Percentiles rank a stretch among this genome's conserved stretches.
These are phyloP conservation scores for Carabus problematicus DNA, from an alignment of 2,888 invertebrate genomes.

Conservation along the genomic window DNA sequence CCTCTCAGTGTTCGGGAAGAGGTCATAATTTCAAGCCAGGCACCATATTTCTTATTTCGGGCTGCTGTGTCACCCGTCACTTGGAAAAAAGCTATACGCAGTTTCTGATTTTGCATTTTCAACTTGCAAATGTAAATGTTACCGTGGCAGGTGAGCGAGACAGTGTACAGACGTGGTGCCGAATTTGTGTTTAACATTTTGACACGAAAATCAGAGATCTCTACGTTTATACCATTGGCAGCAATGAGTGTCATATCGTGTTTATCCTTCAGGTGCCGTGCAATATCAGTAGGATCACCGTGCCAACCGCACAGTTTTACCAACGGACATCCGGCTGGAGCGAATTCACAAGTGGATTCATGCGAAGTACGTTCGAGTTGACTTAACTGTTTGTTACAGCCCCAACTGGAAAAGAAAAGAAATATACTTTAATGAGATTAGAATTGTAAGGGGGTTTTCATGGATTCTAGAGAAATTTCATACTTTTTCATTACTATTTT, in stretches of 20 bases:
- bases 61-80: constrained; percentile 15
- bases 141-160: constrained; percentile 39
- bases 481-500: neutral
- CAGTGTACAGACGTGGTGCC: constrained; percentile 30
- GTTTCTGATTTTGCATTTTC: constrained; percentile 33
- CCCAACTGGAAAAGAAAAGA: constrained; percentile 45
- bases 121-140: constrained; percentile 41
- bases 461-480: neutral
- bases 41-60: constrained; percentile 28
- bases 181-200: constrained; percentile 39
- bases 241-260: constrained; percentile 47
- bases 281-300: constrained; percentile 45
- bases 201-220: constrained; percentile 47
- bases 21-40: constrained; percentile 30
- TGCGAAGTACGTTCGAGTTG: constrained; percentile 47
- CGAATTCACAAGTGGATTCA: constrained; percentile 47
- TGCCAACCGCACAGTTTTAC: constrained; percentile 45
- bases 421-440: neutral
- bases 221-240: constrained; percentile 47
- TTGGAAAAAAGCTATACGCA: constrained; percentile 32
- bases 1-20: constrained; percentile 31
- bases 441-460: neutral
- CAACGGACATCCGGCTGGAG: constrained; percentile 46
- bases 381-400: constrained; percentile 46
- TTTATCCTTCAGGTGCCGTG: constrained; percentile 46